Evolutionary conservation across 2,888 invertebrate genomes (phyloP).

Genomic region (Dasysyrphus albostriatus): DNA sequence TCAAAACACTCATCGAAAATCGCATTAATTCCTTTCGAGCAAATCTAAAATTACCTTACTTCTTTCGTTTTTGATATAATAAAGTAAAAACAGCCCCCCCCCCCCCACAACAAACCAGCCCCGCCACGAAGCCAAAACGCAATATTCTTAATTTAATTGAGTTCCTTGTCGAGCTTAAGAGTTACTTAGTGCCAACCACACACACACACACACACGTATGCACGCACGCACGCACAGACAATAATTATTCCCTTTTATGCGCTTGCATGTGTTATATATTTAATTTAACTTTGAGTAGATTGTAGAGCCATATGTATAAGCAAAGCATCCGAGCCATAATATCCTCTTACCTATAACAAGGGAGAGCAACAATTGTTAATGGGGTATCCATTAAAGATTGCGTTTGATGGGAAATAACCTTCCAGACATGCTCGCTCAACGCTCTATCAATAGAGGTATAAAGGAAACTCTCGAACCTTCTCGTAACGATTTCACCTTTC

Average conservation of each 20-base stretch:
- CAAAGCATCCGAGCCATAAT: too few relatives aligned
- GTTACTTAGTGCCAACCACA: constrained; percentile 66
- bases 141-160: constrained; percentile 35
- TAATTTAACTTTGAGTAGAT: constrained; percentile 72
- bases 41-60: constrained; percentile 67
- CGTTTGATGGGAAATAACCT: constrained; percentile 14
- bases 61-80: constrained; percentile 12
- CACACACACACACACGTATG: neutral
- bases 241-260: constrained; percentile 68
- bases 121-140: constrained; percentile 1
- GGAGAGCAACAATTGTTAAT: constrained; percentile 38
- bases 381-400: constrained; percentile 45
- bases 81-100: neutral
- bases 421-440: neutral
- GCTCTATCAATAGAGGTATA: neutral
- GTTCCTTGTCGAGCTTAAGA: constrained; percentile 33
- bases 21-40: constrained; percentile 55
- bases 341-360: neutral
- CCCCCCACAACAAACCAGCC: neutral
- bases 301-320: neutral
- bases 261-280: constrained; percentile 72
- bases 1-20: constrained; percentile 39
- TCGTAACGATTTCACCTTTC: constrained; percentile 33
- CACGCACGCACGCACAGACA: constrained; percentile 8
- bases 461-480: constrained; percentile 4